These are phyloP conservation scores for Eurypyga helias DNA, from an alignment of 2,113 vertebrate genomes.

Conservation along the genomic window DNA sequence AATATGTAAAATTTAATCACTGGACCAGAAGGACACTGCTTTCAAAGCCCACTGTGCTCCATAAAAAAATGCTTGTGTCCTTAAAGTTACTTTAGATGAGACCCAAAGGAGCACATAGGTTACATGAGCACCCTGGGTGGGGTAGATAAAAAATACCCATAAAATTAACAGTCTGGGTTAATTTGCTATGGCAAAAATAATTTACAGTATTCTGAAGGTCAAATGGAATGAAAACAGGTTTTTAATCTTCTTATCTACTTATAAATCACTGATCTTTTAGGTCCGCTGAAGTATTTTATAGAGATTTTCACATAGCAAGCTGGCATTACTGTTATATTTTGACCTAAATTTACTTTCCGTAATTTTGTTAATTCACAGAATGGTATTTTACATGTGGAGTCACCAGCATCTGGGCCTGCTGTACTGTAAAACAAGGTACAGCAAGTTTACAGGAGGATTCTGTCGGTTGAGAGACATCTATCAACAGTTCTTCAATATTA, in stretches of 20 bases:
- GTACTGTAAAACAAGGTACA: background rate
- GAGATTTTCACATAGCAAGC: conserved; percentile 45
- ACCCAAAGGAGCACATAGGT: background rate
- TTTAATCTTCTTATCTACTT: conserved; percentile 66
- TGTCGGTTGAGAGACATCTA: background rate
- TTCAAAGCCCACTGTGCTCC: background rate
- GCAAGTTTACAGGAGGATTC: background rate
- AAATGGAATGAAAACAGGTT: conserved; percentile 31
- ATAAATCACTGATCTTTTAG: conserved; percentile 48
- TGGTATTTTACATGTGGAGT: background rate
- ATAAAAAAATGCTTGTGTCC: background rate
- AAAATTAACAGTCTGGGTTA: background rate
- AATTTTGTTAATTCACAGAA: background rate
- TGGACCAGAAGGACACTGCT: background rate
- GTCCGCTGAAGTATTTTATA: background rate
- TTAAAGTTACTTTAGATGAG: background rate
- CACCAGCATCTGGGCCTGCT: background rate
- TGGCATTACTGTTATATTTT: background rate
- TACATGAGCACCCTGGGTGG: background rate
- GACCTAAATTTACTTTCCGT: conserved; percentile 23
- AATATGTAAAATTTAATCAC: background rate
- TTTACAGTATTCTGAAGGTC: conserved; percentile 15
- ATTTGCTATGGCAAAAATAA: background rate
- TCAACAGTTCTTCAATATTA: background rate
- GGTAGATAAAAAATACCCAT: background rate